These are phyloP conservation scores for Gonocerus acuteangulatus DNA, from an alignment of 2,888 invertebrate species.

Conservation along the genomic window DNA sequence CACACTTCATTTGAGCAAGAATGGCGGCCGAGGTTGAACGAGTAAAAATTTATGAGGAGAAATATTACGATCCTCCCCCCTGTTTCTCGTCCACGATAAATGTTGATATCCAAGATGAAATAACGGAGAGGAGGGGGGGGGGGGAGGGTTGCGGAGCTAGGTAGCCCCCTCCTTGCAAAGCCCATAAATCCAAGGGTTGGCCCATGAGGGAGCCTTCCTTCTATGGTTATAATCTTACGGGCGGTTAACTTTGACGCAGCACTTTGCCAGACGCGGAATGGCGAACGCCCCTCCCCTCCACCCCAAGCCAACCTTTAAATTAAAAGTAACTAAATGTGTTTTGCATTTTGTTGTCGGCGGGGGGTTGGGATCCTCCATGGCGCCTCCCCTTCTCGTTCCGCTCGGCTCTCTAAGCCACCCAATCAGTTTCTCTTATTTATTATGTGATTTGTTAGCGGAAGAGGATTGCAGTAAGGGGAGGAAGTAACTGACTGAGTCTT, in stretches of 20 bases:
- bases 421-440: no score
- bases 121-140: neutral
- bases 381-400: neutral
- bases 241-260: conserved; percentile 22
- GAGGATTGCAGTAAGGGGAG: no score
- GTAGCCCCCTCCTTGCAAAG: neutral
- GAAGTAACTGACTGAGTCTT: no score
- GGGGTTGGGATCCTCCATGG: neutral
- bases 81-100: neutral
- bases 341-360: conserved; percentile 11
- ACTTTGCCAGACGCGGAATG: conserved; percentile 5
- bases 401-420: no score
- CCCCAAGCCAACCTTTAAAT: conserved; percentile 15
- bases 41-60: neutral
- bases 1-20: neutral
- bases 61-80: neutral
- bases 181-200: neutral
- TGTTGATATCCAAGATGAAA: neutral
- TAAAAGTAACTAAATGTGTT: conserved; percentile 27
- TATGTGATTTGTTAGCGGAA: no score
- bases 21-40: neutral
- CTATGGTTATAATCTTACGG: conserved; percentile 20
- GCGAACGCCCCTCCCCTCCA: neutral
- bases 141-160: neutral
- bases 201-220: neutral